Conservation (phyloP, 2,113 vertebrate species). For the Malurus cyaneus region DNA sequence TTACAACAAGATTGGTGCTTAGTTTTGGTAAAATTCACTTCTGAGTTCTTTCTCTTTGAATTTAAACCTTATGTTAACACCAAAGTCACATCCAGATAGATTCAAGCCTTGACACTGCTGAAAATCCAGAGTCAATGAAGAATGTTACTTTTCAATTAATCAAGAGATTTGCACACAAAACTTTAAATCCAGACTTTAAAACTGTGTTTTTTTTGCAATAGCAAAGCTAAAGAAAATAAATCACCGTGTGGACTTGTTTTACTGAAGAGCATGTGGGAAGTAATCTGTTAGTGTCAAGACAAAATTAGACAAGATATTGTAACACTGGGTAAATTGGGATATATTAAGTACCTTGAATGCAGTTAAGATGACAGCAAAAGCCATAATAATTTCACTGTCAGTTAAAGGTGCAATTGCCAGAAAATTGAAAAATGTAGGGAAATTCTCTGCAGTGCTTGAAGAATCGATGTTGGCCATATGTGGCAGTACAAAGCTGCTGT, state of each 20-base stretch:
- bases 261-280: neutral
- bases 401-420: slow-evolving; percentile 56
- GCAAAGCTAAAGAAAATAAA: neutral
- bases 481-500: neutral
- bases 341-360: slow-evolving; percentile 22
- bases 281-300: slow-evolving; percentile 16
- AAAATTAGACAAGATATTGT: slow-evolving; percentile 18
- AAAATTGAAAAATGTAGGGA: slow-evolving; percentile 34
- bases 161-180: neutral
- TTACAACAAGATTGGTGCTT: neutral
- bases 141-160: neutral
- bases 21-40: neutral
- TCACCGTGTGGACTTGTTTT: neutral
- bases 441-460: slow-evolving; percentile 12
- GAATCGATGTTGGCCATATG: neutral
- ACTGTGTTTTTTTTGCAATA: neutral
- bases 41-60: neutral
- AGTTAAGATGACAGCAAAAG: slow-evolving; percentile 42
- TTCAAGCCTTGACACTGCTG: neutral
- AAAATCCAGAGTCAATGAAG: neutral
- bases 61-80: neutral
- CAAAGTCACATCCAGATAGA: neutral
- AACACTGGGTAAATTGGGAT: neutral
- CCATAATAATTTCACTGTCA: slow-evolving; percentile 34
- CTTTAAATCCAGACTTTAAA: neutral